Evolutionary conservation across 2,888 invertebrate genomes (phyloP), one percentile per base, ranked within the genome.

Genomic region (Erpobdella octoculata): DNA sequence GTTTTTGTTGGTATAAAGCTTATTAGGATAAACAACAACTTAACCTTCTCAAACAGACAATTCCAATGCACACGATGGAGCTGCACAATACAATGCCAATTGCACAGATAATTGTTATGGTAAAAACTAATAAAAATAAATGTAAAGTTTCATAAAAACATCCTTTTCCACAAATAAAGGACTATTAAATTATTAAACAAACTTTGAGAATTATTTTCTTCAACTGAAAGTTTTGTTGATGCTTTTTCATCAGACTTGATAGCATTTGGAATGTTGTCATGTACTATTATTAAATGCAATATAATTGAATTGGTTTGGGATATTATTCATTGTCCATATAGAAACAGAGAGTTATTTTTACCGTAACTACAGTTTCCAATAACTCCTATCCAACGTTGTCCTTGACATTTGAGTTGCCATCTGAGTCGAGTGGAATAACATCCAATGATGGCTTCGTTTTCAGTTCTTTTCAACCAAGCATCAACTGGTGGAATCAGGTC

Each of bases 311-410:
- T n/a, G 25, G 5, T 6, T 3, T 21, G 12, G 25, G 25, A 48
- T n/a, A 48, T 3, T 9, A 48, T 9, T 6, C 12, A 9, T 48
- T 12, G 25, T 9, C 18, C 5, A 48, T 21, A 6, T 48, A 48
- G 4, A 21, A n/a, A 48, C 3, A 6, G 25, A 48, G 12, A n/a
- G n/a, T n/a, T n/a, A n/a, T n/a, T n/a, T 25, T 6, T 48, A 48
- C 48, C 48, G 48, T 48, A 48, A 25, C 48, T 48, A 48, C 48
- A 48, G 48, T 74, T 74, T 2, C 72, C 71, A 21, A 71, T 36
- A 53, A 70, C 70, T 21, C 74, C 74, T 3, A 66, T 71, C 74
- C 74, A 74, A 61, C 59, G 62, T 67, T 70, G 71, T 25, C 65
- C 71, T 5, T 70, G 65, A 36, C 74, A 74, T 41, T 64, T 59